phyloP scores from a whole-genome alignment of 2,113 vertebrate genomes.

The Crotalus helleri region DNA sequence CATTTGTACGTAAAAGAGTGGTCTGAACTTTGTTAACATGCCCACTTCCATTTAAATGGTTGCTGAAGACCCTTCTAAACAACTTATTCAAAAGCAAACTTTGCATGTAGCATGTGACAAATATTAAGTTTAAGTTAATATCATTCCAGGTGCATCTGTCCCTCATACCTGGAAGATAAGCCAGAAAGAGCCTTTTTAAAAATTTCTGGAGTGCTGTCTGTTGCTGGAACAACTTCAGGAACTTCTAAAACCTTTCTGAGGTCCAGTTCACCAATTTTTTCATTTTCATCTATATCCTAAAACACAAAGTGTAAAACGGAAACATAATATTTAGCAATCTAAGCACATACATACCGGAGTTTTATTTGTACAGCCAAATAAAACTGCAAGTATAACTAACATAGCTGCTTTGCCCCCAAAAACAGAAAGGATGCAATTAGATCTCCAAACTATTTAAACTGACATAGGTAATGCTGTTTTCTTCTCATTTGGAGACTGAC shows the following conservation, averaged over 20 bases:
- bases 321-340: background rate
- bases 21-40: background rate
- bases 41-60: background rate
- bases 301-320: conserved; percentile 1
- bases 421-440: background rate
- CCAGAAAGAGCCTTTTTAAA: conserved; percentile 92
- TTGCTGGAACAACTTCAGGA: conserved; percentile 76
- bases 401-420: background rate
- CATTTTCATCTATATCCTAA: conserved; percentile 85
- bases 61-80: background rate
- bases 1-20: background rate
- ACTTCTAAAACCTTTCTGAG: conserved; percentile 71
- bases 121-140: background rate
- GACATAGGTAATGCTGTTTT: background rate
- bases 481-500: background rate
- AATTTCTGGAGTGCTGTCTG: conserved; percentile 91
- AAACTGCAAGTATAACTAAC: background rate
- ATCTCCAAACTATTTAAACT: background rate
- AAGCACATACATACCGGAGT: background rate
- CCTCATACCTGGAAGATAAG: conserved; percentile 86
- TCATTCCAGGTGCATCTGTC: background rate
- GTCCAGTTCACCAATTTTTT: conserved; percentile 82
- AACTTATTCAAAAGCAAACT: background rate
- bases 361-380: background rate
- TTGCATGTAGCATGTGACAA: background rate